These are phyloP conservation scores for Galaxias olidus DNA, from an alignment of 2,797 vertebrate species.

Conservation along the genomic window DNA sequence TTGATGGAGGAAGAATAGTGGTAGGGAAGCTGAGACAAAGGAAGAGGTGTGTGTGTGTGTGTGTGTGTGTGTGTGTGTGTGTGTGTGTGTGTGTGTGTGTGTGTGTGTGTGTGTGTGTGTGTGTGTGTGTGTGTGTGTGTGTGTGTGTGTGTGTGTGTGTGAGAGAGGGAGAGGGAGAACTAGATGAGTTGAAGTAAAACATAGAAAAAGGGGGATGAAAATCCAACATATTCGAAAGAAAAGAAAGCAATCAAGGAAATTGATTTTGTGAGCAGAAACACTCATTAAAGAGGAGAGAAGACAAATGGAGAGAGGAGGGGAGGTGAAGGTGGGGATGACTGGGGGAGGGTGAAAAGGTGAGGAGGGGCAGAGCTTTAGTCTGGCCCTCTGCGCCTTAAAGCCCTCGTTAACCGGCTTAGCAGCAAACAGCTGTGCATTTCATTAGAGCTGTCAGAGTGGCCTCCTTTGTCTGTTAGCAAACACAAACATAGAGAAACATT, in stretches of 20 bases:
- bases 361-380: not conserved
- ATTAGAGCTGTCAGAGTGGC: not conserved
- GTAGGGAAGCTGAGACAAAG: no score
- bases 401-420: constrained; percentile 9
- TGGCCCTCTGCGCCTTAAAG: constrained; percentile 4
- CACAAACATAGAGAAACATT: not conserved
- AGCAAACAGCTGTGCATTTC: constrained; percentile 15
- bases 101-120: no score
- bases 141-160: no score
- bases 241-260: not conserved
- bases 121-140: no score
- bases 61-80: no score
- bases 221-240: not conserved
- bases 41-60: no score
- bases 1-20: not conserved
- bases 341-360: not conserved
- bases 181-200: no score
- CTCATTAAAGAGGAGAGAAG: no score
- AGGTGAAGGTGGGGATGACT: not conserved
- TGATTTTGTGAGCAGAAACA: no score
- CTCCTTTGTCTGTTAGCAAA: not conserved
- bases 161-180: not conserved
- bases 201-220: not conserved
- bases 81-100: no score
- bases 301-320: not conserved